Evolutionary conservation across 2,888 invertebrate genomes (phyloP), one percentile per base, ranked within the genome.

Genomic region (Aspidiotus rigidus): DNA sequence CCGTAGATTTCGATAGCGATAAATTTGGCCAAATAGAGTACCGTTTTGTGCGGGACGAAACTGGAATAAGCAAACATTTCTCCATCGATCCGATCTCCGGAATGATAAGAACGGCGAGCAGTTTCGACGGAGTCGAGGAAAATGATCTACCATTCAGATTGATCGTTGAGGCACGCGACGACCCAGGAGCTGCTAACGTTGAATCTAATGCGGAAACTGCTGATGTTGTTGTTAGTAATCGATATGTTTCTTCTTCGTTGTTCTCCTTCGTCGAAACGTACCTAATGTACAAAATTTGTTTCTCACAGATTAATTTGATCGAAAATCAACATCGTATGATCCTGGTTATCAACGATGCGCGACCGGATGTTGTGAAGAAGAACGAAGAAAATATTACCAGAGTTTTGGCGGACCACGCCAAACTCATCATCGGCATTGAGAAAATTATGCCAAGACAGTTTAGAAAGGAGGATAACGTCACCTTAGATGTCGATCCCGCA

Each of bases 1-100:
- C 95, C 0, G 85, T 86, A 73, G 95, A 96, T 78, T 84, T 84
- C 73, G 95, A 96, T 77, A 88, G 89, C 69, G 91, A 91, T 0
- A 85, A 86, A 72, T 90, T 84, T 77, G 93, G 93, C 1, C 85
- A 85, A 75, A 80, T 95, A 28, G 85, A 85, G 72, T 95, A 91
- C 78, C 83, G 75, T 56, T 72, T 81, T 60, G 73, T 76, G 9
- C 74, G 75, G 60, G 72, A 72, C 61, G 77, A 76, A 59, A 80
- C 79, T 74, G 81, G 79, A 0, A 82, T 79, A 81, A 80, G 76
- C 49, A 80, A 77, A 75, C 89, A 86, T 75, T 90, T 93, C 76
- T 79, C 81, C 41, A 83, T 95, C 41, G 88, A 90, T 72, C 77
- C 84, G 0, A 84, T 84, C 16, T 86, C 89, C 0, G 93, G 93